A percentile compares a stretch with the other conserved stretches of the same genome.
These are phyloP conservation scores for Muscidifurax raptorellus DNA, from an alignment of 1,140 invertebrate genomes.

Conservation along the genomic window DNA sequence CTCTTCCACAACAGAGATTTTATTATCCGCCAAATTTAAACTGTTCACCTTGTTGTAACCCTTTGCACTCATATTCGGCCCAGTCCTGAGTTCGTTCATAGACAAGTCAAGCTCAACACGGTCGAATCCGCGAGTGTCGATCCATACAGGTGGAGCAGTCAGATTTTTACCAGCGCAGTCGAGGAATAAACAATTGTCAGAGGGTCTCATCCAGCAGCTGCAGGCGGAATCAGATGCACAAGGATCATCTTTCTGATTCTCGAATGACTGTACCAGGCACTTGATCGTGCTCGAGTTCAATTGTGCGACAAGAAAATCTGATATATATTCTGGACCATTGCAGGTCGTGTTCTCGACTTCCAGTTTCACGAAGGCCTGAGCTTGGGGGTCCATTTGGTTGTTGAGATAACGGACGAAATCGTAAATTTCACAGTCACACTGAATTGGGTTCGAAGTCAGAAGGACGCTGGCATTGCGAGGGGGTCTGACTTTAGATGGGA, in stretches of 20 bases:
- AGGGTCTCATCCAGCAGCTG: conserved; percentile 40
- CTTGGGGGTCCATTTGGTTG: neutral
- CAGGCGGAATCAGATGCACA: neutral
- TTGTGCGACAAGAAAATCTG: neutral
- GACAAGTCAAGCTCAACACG: conserved; percentile 76
- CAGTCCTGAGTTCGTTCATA: conserved; percentile 75
- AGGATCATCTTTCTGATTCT: neutral
- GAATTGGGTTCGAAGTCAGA: conserved; percentile 63
- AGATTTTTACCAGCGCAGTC: conserved; percentile 79
- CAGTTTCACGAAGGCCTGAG: neutral
- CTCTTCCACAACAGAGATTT: neutral
- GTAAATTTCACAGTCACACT: conserved; percentile 40
- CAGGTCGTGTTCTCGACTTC: neutral
- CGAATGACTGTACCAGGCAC: neutral
- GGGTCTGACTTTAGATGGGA: fast-evolving
- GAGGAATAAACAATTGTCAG: conserved; percentile 64
- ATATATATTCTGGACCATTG: conserved; percentile 16
- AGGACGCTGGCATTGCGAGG: conserved; percentile 80
- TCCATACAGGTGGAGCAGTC: conserved; percentile 71
- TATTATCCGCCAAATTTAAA: conserved; percentile 7
- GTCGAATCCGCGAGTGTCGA: conserved; percentile 74
- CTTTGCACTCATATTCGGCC: conserved; percentile 76
- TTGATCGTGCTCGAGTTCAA: neutral
- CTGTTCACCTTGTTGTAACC: conserved; percentile 51
- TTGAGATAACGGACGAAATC: conserved; percentile 20